These are phyloP conservation scores for Poeciliopsis infans DNA, from an alignment of 2,797 vertebrate genomes.

Conservation along the genomic window DNA sequence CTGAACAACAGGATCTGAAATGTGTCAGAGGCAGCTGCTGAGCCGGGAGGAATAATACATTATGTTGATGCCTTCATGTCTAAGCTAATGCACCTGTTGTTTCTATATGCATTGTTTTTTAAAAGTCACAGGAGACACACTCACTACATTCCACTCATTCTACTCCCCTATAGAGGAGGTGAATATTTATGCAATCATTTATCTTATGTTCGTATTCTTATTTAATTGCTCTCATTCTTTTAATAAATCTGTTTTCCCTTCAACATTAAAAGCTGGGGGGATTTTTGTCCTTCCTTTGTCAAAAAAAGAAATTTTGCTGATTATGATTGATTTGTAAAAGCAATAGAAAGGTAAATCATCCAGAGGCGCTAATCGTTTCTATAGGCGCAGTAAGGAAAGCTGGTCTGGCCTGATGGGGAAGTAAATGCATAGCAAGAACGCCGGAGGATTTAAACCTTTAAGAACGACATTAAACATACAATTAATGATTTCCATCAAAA, in stretches of 20 bases:
- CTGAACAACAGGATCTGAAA: slow-evolving; percentile 16
- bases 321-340: too few relatives aligned
- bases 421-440: neutral
- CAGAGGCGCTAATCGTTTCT: neutral
- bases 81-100: slow-evolving; percentile 13
- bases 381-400: neutral
- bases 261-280: too few relatives aligned
- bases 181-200: neutral
- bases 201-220: neutral
- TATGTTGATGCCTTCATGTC: neutral
- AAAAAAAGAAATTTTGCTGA: too few relatives aligned
- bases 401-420: neutral
- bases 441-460: neutral
- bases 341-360: too few relatives aligned
- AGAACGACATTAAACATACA: neutral
- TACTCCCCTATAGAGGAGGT: neutral
- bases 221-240: neutral
- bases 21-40: slow-evolving; percentile 25
- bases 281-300: too few relatives aligned
- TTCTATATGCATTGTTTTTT: neutral
- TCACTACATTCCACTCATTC: too few relatives aligned
- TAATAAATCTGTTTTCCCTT: too few relatives aligned
- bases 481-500: neutral
- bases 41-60: neutral
- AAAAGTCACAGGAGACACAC: neutral